Conservation (phyloP, 2,113 vertebrate genomes). For the Gila orcuttii region DNA sequence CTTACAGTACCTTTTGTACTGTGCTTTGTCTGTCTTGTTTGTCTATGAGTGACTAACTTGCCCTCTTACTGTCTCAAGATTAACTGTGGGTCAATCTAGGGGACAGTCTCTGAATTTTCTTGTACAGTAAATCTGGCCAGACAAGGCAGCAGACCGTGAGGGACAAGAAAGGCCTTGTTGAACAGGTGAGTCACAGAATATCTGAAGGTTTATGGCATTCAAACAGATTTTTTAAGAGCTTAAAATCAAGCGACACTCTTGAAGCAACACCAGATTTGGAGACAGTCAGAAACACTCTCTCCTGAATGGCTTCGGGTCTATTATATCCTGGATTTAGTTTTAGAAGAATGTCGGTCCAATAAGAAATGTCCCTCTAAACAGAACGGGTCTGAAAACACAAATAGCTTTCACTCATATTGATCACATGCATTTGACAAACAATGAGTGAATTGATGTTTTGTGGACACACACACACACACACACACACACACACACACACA, state of each 20-base stretch:
- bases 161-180: background rate
- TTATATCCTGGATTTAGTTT: background rate
- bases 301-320: background rate
- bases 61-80: slow-evolving; percentile 3
- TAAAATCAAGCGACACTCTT: background rate
- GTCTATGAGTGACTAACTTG: slow-evolving; percentile 7
- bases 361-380: background rate
- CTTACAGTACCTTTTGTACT: background rate
- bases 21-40: background rate
- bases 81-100: background rate
- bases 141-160: slow-evolving; percentile 14
- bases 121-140: slow-evolving; percentile 9
- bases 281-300: background rate
- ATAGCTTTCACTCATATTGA: background rate
- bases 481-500: background rate
- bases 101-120: background rate
- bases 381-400: background rate
- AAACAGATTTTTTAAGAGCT: slow-evolving; percentile 1
- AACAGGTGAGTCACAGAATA: slow-evolving; percentile 39
- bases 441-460: background rate
- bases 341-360: background rate
- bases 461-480: background rate
- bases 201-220: background rate
- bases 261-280: background rate
- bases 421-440: background rate